Evolutionary conservation across 2,113 vertebrate species (phyloP).

Genomic region (Chlamydotis undulata): DNA sequence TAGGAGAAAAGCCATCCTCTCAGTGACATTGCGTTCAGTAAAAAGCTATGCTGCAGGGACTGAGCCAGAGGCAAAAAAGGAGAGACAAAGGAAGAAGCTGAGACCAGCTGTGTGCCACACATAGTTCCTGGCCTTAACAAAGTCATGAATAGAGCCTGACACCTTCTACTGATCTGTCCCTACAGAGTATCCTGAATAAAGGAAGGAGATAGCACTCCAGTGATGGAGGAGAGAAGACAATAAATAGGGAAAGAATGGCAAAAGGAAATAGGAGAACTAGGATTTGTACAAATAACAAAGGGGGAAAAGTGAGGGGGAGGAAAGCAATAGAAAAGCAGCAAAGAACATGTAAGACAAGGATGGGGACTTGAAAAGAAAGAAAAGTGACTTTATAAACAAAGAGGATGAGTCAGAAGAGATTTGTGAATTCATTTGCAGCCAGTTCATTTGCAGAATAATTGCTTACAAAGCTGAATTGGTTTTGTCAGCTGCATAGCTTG

Average conservation of each 20-base stretch:
- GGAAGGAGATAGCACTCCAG: background rate
- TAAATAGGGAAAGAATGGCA: background rate
- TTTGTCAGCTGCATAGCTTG: background rate
- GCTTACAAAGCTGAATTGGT: background rate
- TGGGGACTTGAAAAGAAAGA: background rate
- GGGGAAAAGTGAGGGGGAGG: accelerated
- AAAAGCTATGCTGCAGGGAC: background rate
- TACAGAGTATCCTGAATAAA: too few relatives aligned
- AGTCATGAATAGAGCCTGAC: background rate
- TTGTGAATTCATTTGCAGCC: background rate
- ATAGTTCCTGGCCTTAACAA: background rate
- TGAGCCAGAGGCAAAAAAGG: background rate
- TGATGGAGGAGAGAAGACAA: background rate
- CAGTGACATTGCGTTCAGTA: background rate
- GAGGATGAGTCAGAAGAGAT: background rate
- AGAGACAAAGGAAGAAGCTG: background rate
- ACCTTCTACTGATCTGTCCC: too few relatives aligned
- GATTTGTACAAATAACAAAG: background rate
- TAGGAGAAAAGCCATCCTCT: background rate
- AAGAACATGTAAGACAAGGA: background rate
- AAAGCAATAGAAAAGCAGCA: background rate
- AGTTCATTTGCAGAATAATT: background rate
- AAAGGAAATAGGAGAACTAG: background rate
- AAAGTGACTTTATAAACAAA: background rate
- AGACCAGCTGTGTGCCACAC: background rate